These are phyloP conservation scores for Stomatorhinus walkeri DNA, from an alignment of 2,797 vertebrate species.

Conservation along the genomic window DNA sequence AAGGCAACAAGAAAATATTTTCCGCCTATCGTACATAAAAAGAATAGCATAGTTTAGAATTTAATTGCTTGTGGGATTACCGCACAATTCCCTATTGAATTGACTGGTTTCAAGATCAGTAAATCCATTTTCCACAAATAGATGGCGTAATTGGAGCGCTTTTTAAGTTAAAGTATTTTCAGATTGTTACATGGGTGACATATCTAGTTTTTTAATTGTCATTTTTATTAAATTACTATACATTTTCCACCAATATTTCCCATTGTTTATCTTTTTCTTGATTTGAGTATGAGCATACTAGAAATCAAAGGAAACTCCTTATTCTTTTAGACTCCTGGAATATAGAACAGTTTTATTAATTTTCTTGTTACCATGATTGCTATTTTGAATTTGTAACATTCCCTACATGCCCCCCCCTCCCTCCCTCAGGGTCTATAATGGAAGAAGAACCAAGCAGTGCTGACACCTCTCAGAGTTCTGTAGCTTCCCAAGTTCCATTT, in stretches of 20 bases:
- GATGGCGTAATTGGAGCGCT: not conserved
- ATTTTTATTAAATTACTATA: not conserved
- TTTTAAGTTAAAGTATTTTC: not conserved
- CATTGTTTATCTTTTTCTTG: not conserved
- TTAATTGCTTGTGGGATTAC: not conserved
- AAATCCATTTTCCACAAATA: not conserved
- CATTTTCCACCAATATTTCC: not conserved
- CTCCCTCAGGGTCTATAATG: slow-evolving; percentile 40
- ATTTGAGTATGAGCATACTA: not conserved
- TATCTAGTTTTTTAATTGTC: not conserved
- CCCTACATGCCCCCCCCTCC: not conserved
- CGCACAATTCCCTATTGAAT: not conserved
- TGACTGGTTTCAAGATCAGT: not conserved
- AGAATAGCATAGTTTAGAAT: not conserved
- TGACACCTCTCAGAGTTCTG: slow-evolving; percentile 45
- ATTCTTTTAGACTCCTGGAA: not conserved
- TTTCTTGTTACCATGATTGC: not conserved
- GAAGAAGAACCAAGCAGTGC: slow-evolving; percentile 46
- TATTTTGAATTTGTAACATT: slow-evolving; percentile 7
- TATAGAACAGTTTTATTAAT: not conserved
- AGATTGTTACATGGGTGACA: not conserved
- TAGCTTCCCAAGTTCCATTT: slow-evolving; percentile 85
- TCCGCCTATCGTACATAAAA: not conserved
- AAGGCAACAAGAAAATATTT: not conserved
- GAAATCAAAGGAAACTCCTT: not conserved